phyloP scores from a whole-genome alignment of 2,888 invertebrate species.

The Tachystola acroxantha region DNA sequence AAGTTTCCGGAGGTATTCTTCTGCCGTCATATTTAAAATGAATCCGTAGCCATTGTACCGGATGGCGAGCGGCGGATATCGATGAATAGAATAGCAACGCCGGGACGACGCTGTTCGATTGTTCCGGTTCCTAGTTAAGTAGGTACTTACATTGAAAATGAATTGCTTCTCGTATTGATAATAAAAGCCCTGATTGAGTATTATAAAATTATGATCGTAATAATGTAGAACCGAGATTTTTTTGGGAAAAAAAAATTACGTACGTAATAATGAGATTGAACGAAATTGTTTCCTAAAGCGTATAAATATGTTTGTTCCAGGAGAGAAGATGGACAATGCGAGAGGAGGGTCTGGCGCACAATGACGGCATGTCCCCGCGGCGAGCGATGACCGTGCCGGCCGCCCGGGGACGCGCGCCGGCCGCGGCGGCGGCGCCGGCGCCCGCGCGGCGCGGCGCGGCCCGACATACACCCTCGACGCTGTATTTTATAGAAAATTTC shows the following conservation, averaged over 20 bases:
- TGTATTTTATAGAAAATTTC: conserved; percentile 54
- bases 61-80: conserved; percentile 20
- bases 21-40: conserved; percentile 37
- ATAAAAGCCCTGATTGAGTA: neutral
- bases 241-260: too few species aligned
- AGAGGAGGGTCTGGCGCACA: conserved; percentile 54
- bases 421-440: conserved; percentile 34
- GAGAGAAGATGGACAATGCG: conserved; percentile 71
- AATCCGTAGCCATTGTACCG: conserved; percentile 17
- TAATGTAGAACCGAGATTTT: too few species aligned
- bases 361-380: conserved; percentile 73
- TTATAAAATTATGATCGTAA: neutral
- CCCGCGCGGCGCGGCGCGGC: conserved; percentile 29
- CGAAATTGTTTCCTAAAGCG: too few species aligned
- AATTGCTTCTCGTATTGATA: neutral
- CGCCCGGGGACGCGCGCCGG: conserved; percentile 40
- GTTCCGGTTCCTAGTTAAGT: too few species aligned
- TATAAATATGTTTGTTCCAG: conserved; percentile 60
- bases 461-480: conserved; percentile 18
- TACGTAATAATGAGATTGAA: too few species aligned
- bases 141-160: neutral
- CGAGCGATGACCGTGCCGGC: conserved; percentile 66
- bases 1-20: conserved; percentile 18
- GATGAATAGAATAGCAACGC: conserved; percentile 17
- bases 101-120: too few species aligned